Evolutionary conservation across 2,797 vertebrate species (phyloP), one percentile per base, ranked within the genome.

Genomic region (Poeciliopsis paucimaculata): DNA sequence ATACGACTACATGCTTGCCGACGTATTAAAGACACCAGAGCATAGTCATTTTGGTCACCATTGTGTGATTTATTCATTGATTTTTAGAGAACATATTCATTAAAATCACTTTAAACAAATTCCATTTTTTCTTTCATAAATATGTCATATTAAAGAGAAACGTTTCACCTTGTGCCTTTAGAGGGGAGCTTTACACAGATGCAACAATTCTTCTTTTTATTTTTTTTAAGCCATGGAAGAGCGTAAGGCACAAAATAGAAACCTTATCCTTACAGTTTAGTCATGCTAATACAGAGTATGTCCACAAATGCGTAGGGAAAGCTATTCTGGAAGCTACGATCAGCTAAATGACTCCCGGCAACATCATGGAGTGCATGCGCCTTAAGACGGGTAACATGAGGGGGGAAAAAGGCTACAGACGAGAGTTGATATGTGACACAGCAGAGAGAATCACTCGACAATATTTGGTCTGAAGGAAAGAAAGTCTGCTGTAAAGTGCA

Each of bases 231-330:
- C 84, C 95, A 93, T 96, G 95, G 96, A 85, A 86, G 89, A 96
- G 94, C 96, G 94, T 97, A 98, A 98, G 98, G 97, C 98, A 98
- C 97, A 94, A 92, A 93, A 94, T 88, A 92, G 91, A 90, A 93
- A 95, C 90, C 89, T 93, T 92, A 91, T 92, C 86, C 86, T 94
- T 93, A 93, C 86, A 93, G 73, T 93, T 94, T 94, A 95, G 89
- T 95, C 97, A 97, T 97, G 97, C 97, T 96, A 92, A 88, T 93
- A 95, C 90, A 93, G 82, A 89, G 87, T 88, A 87, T 86, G 84
- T 95, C 86, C 92, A 92, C 93, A 92, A 95, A 95, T 92, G 86
- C 92, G 94, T 93, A 90, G 90, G 20, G 84, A 92, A 95, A 96
- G 95, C 94, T 41, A 94, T 83, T 92, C 81, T 90, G 93, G 92